Conservation (phyloP, 2,113 vertebrate genomes). For the Myiozetetes cayanensis region DNA sequence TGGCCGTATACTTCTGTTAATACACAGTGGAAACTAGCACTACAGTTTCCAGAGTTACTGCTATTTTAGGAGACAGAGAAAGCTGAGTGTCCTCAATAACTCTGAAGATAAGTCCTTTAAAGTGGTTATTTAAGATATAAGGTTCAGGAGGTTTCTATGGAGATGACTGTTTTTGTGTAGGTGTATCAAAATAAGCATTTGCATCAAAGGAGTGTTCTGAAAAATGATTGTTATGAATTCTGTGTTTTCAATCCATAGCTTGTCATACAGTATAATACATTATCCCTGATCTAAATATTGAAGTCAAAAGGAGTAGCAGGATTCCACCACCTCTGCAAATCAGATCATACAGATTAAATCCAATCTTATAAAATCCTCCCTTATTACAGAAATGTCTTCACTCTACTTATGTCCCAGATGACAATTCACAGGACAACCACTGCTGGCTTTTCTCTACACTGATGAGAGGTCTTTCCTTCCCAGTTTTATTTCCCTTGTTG, state of each 20-base stretch:
- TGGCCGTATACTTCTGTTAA: not conserved
- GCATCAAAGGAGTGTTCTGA: not conserved
- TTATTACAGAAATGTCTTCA: not conserved
- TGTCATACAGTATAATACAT: not conserved
- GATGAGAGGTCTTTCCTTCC: not conserved
- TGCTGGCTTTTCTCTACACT: not conserved
- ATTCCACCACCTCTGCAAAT: slow-evolving; percentile 32
- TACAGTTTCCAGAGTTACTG: slow-evolving; percentile 21
- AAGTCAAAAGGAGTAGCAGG: not conserved
- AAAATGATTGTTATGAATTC: not conserved
- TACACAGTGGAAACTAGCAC: not conserved
- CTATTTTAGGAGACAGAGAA: not conserved
- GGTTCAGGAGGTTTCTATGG: slow-evolving; percentile 51
- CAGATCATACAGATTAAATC: slow-evolving; percentile 17
- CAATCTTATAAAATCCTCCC: not conserved
- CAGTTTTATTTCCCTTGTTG: rapidly evolving
- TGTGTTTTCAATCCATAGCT: not conserved
- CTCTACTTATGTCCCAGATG: not conserved
- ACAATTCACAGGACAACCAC: not conserved
- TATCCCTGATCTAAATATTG: not conserved
- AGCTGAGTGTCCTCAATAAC: slow-evolving; percentile 33
- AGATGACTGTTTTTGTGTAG: slow-evolving; percentile 24
- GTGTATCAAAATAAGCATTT: slow-evolving; percentile 50
- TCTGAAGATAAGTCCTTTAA: slow-evolving; percentile 44
- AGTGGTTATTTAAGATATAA: slow-evolving; percentile 47